Percentiles rank a stretch among this genome's conserved stretches.
phyloP scores from a whole-genome alignment of 2,797 vertebrate species.

The Steatocranus sp. region DNA sequence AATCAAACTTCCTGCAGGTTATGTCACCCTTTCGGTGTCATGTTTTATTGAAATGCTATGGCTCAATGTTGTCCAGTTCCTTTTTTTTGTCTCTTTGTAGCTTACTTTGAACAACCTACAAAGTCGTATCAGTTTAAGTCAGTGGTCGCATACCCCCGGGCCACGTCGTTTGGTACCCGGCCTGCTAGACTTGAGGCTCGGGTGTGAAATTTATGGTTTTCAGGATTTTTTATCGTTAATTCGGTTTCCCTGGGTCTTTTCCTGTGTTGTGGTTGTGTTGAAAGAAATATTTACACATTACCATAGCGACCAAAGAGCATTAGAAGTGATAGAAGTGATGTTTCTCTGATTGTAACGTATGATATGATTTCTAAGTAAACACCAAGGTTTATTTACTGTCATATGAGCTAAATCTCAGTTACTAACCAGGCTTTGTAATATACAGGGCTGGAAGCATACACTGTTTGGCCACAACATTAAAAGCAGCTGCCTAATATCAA shows the following conservation, averaged over 20 bases:
- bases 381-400: not conserved
- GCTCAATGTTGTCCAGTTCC: not conserved
- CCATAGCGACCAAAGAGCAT: not conserved
- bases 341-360: not conserved
- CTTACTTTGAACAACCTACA: too few relatives aligned
- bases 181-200: not conserved
- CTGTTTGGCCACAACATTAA: not conserved
- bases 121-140: not conserved
- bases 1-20: not conserved
- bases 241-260: not conserved
- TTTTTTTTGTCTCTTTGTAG: not conserved
- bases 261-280: not conserved
- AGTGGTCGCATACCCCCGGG: not conserved
- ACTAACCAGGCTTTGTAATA: not conserved
- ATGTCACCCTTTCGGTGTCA: not conserved
- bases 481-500: not conserved
- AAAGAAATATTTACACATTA: not conserved
- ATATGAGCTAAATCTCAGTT: not conserved
- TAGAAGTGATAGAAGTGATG: not conserved
- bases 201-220: not conserved
- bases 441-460: not conserved
- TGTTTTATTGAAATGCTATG: not conserved
- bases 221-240: fast-evolving
- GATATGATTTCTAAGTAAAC: not conserved
- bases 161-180: not conserved